Evolutionary conservation across 2,888 invertebrate species (phyloP), one percentile per base, ranked within the genome.

Genomic region (Candidula unifasciata): DNA sequence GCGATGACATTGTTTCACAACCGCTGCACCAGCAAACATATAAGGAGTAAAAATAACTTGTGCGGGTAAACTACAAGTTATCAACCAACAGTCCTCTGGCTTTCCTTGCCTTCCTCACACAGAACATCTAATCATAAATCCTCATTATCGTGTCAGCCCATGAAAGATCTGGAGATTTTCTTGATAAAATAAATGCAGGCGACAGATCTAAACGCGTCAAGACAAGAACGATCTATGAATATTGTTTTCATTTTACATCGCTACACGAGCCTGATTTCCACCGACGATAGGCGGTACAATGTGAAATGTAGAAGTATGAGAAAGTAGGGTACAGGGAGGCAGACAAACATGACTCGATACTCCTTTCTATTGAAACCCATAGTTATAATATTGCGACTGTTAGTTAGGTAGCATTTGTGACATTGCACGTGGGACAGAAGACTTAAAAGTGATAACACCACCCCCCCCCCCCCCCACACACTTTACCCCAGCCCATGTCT

Each of bases 131-230:
- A 44, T 27, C 37, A 80, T 80, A 80, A 80, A 80, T 80, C 30
- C 80, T 68, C 80, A 80, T 80, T 52, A 80, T 80, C 79, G 30
- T 80, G 68, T 80, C 68, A 68, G 68, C 35, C 33, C 27, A 52
- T 80, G 80, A 66, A 80, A 68, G 52, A 68, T 52, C 52, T 18
- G 18, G 68, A 30, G 68, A 68, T 68, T 66, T 68, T 37, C 21
- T 68, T 44, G 80, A 52, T 68, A 80, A 80, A 80, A 80, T 68
- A 80, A 80, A 80, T 80, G 80, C 21, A 44, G 68, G 66, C 79
- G 80, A 80, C 80, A 80, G 68, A 68, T 52, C 52, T 80, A 79
- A 80, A 68, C 30, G 68, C 35, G 68, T 30, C 79, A 24, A 13
- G 52, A 68, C 80, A 68, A 68, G 60, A 68, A 68, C 68, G 68